Evolutionary conservation across 2,113 vertebrate genomes (phyloP).

Genomic region (Actinemys pallida): DNA sequence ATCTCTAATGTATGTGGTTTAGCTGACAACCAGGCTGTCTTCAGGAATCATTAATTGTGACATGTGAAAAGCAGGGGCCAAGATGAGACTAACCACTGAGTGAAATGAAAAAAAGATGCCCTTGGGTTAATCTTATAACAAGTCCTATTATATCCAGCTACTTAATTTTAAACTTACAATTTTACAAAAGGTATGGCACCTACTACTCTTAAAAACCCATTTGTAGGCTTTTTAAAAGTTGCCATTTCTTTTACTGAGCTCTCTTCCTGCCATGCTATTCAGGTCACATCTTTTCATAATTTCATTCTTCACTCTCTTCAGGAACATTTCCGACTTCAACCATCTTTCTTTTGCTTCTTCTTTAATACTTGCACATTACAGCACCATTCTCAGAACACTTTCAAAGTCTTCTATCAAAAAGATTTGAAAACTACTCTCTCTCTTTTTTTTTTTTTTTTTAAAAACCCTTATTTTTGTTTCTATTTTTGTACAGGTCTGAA

Average conservation of each 20-base stretch:
- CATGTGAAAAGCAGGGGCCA: not conserved
- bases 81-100: not conserved
- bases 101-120: not conserved
- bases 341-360: not conserved
- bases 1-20: not conserved
- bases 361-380: not conserved
- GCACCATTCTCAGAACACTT: not conserved
- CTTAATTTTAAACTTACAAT: not conserved
- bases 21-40: not conserved
- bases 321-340: not conserved
- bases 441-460: no score
- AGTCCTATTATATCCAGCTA: not conserved
- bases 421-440: not conserved
- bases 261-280: not conserved
- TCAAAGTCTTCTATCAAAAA: not conserved
- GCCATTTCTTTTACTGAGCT: slow-evolving; percentile 3
- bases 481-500: not conserved
- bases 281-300: not conserved
- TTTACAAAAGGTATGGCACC: not conserved
- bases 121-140: not conserved
- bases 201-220: not conserved
- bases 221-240: slow-evolving; percentile 9
- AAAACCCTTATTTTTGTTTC: not conserved
- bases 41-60: not conserved
- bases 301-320: not conserved